phyloP scores from a whole-genome alignment of 2,113 vertebrate species.

The Rhea americana region DNA sequence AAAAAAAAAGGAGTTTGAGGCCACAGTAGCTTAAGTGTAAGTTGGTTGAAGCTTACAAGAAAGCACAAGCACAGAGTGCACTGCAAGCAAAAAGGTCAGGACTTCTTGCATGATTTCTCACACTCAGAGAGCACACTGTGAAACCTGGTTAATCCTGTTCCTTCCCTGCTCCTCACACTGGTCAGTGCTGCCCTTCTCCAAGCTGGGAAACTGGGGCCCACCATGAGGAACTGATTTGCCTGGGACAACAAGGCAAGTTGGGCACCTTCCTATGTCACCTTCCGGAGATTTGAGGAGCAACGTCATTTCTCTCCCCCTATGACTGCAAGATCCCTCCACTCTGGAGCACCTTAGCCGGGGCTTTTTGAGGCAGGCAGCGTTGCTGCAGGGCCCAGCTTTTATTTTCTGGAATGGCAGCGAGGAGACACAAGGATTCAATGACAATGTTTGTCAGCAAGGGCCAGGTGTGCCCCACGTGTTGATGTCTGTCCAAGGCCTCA shows the following conservation, averaged over 20 bases:
- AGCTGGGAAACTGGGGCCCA: background rate
- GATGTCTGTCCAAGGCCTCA: background rate
- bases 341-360: background rate
- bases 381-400: background rate
- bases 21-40: background rate
- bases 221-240: background rate
- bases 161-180: background rate
- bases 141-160: background rate
- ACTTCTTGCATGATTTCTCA: background rate
- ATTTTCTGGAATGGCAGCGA: rapidly evolving
- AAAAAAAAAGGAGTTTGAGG: background rate
- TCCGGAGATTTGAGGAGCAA: background rate
- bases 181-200: background rate
- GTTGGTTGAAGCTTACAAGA: background rate
- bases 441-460: rapidly evolving
- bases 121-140: background rate
- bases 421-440: background rate
- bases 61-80: background rate
- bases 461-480: background rate
- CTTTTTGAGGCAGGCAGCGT: background rate
- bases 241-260: background rate
- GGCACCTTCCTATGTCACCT: background rate
- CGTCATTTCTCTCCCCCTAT: background rate
- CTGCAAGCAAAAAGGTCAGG: background rate
- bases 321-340: background rate